Base-by-base conservation (phyloP, 1,140 invertebrate genomes). In the Coelopa frigida region DNA sequence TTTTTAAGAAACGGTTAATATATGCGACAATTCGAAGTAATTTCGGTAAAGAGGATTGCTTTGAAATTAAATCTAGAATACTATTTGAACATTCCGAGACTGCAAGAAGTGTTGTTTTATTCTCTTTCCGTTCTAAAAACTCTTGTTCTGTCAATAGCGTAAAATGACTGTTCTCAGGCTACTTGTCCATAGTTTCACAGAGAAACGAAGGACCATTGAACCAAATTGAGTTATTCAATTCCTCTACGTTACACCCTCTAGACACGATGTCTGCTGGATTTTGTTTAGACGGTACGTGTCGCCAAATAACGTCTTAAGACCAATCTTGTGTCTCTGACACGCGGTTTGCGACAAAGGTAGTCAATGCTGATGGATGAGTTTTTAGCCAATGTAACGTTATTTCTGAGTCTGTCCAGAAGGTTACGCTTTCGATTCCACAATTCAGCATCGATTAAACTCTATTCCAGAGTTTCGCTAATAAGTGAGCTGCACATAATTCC, bases 271-370 rank as follows among this genome's bases (percentile, higher is more conserved):
- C 29, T 15, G 32, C 43, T 12, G 32, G 56, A 46, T 62, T 64
- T 17, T 48, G 12, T 24, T 47, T 33, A 7, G 53, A 47, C 0
- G 48, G 43, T 3, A 59, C 53, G 40, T n/a, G 51, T 12, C 45
- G 8, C 61, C 60, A 68, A 7, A 53, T 26, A 11, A 52, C 24
- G 20, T 36, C 14, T 22, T 38, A n/a, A 1, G 51, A 50, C 2
- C 42, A 18, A 6, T 54, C 47, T 35, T 58, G 57, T 14, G 61
- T 61, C 17, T n/a, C n/a, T n/a, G n/a, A 33, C 0, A 65, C 46
- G 18, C 58, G 36, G 47, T 65, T 65, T 3, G 57, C 55, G 8
- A 60, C 57, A 49, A 54, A 61, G 7, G 50, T 56, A 22, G n/a
- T n/a, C n/a, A n/a, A n/a, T n/a, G 12, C 31, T 5, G 23, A 42